phyloP scores from a whole-genome alignment of 2,888 invertebrate genomes.

The Prenolepis imparis region DNA sequence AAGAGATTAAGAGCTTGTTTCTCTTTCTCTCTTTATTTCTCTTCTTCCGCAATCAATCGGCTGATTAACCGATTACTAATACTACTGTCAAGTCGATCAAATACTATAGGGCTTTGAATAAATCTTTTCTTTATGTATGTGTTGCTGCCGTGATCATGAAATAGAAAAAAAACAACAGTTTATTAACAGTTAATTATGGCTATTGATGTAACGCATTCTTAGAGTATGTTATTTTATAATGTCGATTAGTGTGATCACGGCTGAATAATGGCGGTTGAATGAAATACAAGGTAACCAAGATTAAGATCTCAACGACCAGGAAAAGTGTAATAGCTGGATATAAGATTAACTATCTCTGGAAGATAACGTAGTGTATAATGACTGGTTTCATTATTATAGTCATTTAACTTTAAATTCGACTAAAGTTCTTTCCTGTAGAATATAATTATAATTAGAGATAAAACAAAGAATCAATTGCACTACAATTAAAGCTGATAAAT shows the following conservation, averaged over 20 bases:
- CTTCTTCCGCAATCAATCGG: neutral
- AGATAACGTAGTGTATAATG: neutral
- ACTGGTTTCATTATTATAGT: neutral
- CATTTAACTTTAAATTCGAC: neutral
- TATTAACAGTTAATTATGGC: neutral
- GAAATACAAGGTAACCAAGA: neutral
- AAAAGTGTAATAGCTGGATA: neutral
- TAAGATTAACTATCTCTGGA: neutral
- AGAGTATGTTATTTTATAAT: neutral
- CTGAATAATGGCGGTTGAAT: neutral
- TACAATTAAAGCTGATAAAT: neutral
- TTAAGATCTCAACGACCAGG: neutral
- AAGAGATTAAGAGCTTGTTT: slow-evolving; percentile 73
- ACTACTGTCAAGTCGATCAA: neutral
- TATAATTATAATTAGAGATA: neutral
- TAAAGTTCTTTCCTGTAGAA: neutral
- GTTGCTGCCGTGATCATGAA: neutral
- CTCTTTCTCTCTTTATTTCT: slow-evolving; percentile 6
- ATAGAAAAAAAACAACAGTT: neutral
- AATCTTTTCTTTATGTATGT: neutral
- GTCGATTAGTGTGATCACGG: neutral
- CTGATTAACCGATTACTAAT: neutral
- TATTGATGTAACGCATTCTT: neutral
- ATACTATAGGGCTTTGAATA: neutral
- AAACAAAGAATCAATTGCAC: neutral